Conservation (phyloP, 1,140 invertebrate species). For the roundworm (Caenorhabditis elegans) region DNA sequence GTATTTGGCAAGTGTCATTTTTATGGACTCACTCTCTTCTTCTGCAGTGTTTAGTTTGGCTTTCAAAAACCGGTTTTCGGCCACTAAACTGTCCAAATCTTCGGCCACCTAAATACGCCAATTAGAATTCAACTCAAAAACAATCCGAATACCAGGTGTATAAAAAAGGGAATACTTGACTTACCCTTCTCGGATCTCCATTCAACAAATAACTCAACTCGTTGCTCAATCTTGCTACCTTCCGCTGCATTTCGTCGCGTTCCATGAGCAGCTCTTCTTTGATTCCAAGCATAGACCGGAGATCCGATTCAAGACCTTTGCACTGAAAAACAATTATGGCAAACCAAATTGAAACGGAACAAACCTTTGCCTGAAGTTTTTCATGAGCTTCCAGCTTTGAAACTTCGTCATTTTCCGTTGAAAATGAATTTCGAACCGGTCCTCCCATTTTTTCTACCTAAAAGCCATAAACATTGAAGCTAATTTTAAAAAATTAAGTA, state of each 20-base stretch:
- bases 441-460: constrained; percentile 36
- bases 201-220: constrained; percentile 43
- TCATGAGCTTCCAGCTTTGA: background rate
- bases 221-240: constrained; percentile 31
- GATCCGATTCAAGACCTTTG: constrained; percentile 34
- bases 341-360: background rate
- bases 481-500: background rate
- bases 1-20: constrained; percentile 44
- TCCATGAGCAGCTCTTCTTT: constrained; percentile 41
- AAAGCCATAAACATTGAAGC: background rate
- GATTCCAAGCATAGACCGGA: constrained; percentile 38
- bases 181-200: constrained; percentile 37
- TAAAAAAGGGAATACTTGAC: background rate
- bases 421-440: background rate
- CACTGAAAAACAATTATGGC: background rate
- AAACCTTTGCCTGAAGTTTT: constrained; percentile 26
- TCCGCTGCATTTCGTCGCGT: constrained; percentile 30
- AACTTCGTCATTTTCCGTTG: background rate
- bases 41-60: constrained; percentile 43
- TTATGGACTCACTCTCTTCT: constrained; percentile 42
- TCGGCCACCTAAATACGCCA: constrained; percentile 39
- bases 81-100: constrained; percentile 43
- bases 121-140: constrained; percentile 15
- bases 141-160: background rate
- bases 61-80: constrained; percentile 46